Percentiles rank a stretch among this genome's conserved stretches.
Conservation (phyloP, 2,888 invertebrate species). For the Osedax frankpressi region DNA sequence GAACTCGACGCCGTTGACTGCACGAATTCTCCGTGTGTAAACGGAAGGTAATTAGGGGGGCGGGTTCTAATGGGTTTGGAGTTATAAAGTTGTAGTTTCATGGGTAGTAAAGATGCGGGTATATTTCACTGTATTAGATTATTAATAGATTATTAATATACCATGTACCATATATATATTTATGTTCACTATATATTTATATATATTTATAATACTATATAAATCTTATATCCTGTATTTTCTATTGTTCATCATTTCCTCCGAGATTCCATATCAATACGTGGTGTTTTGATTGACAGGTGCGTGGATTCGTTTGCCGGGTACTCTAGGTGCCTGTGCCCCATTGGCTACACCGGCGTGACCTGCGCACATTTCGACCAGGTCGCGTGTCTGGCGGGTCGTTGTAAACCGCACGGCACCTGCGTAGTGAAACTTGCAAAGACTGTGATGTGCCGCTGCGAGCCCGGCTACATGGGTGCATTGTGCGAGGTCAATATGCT, state of each 20-base stretch:
- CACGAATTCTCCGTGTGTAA: background rate
- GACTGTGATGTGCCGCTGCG: background rate
- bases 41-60: background rate
- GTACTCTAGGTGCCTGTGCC: background rate
- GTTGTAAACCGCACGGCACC: background rate
- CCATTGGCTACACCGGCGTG: background rate
- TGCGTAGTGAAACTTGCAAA: background rate
- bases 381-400: slow-evolving; percentile 3
- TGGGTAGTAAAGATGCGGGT: background rate
- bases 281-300: background rate
- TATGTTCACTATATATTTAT: too few relatives aligned
- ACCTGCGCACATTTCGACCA: background rate
- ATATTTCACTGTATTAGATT: too few relatives aligned
- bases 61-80: background rate
- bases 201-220: too few relatives aligned
- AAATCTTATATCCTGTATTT: too few relatives aligned
- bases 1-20: background rate
- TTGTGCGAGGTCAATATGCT: slow-evolving; percentile 1
- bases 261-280: background rate
- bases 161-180: too few relatives aligned
- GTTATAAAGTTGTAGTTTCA: background rate
- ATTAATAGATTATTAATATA: too few relatives aligned
- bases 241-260: too few relatives aligned
- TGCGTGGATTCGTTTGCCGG: background rate
- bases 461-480: slow-evolving; percentile 1